Conservation (phyloP, 2,888 invertebrate species). For the Nomada ferruginata region DNA sequence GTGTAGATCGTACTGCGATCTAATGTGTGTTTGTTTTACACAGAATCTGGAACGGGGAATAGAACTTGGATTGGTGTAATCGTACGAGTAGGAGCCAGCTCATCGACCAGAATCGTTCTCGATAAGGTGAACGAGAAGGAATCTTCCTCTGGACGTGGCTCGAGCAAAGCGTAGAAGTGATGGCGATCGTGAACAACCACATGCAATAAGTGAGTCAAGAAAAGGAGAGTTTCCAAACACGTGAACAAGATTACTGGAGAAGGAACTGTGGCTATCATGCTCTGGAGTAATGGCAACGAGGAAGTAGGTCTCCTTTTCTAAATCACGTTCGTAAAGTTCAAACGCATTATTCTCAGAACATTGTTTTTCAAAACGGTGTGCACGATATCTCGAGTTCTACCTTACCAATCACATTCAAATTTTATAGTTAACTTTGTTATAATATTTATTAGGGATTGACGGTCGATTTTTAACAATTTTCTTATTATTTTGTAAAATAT, state of each 20-base stretch:
- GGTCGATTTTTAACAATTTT: too few species aligned
- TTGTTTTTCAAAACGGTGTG: too few species aligned
- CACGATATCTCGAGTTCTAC: too few species aligned
- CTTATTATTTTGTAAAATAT: too few species aligned
- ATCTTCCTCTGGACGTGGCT: conserved; percentile 53
- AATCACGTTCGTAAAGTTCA: too few species aligned
- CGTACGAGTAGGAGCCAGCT: conserved; percentile 33
- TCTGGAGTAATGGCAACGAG: conserved; percentile 49
- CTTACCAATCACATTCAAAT: too few species aligned
- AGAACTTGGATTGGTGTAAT: conserved; percentile 48
- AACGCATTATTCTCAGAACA: too few species aligned
- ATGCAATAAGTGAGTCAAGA: background rate
- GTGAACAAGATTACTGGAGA: conserved; percentile 41
- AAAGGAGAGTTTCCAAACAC: conserved; percentile 14
- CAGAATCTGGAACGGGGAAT: conserved; percentile 56
- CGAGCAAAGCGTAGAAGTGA: conserved; percentile 47
- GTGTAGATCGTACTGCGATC: conserved; percentile 30
- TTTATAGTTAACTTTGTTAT: too few species aligned
- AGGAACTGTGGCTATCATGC: conserved; percentile 44
- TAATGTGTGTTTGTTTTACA: conserved; percentile 34
- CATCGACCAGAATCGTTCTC: conserved; percentile 60
- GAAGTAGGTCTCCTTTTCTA: background rate
- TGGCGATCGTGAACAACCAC: conserved; percentile 57
- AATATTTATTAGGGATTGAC: too few species aligned
- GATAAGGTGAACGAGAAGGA: conserved; percentile 60